A percentile compares a stretch with the other conserved stretches of the same genome.
These are phyloP conservation scores for Boloria euphrosyne DNA, from an alignment of 2,888 invertebrate genomes.

Conservation along the genomic window DNA sequence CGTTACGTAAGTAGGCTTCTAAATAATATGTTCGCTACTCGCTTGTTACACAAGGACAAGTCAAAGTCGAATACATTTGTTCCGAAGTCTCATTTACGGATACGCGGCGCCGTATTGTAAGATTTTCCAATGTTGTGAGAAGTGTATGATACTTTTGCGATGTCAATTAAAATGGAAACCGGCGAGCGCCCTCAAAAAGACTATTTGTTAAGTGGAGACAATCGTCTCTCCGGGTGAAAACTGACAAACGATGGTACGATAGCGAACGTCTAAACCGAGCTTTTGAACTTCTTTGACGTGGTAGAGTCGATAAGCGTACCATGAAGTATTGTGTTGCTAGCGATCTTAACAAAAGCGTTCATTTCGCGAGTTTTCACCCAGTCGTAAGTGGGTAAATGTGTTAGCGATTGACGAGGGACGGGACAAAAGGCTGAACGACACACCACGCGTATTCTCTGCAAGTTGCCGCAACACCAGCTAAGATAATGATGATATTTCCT, in stretches of 20 bases:
- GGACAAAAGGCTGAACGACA: conserved; percentile 57
- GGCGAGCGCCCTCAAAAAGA: conserved; percentile 65
- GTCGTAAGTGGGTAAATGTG: conserved; percentile 79
- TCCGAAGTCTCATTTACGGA: conserved; percentile 35
- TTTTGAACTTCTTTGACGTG: conserved; percentile 80
- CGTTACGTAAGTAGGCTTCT: conserved; percentile 48
- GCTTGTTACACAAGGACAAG: conserved; percentile 42
- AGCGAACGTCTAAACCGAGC: conserved; percentile 72
- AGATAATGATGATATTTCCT: conserved; percentile 71
- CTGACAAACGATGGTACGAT: conserved; percentile 74
- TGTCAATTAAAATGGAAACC: conserved; percentile 69
- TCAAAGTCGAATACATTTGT: conserved; percentile 47
- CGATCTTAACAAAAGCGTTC: conserved; percentile 66
- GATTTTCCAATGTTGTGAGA: conserved; percentile 38
- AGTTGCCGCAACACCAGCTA: conserved; percentile 59
- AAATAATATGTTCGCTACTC: conserved; percentile 40
- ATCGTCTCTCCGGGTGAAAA: conserved; percentile 68
- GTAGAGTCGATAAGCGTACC: conserved; percentile 70
- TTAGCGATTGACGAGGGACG: conserved; percentile 71
- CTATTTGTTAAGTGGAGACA: conserved; percentile 71
- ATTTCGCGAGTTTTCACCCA: conserved; percentile 79
- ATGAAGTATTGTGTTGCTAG: conserved; percentile 56
- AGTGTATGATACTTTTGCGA: conserved; percentile 43
- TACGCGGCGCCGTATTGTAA: conserved; percentile 40
- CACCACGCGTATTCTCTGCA: conserved; percentile 49